Base-by-base conservation (phyloP, 2,797 vertebrate genomes). In the Synanceia verrucosa region DNA sequence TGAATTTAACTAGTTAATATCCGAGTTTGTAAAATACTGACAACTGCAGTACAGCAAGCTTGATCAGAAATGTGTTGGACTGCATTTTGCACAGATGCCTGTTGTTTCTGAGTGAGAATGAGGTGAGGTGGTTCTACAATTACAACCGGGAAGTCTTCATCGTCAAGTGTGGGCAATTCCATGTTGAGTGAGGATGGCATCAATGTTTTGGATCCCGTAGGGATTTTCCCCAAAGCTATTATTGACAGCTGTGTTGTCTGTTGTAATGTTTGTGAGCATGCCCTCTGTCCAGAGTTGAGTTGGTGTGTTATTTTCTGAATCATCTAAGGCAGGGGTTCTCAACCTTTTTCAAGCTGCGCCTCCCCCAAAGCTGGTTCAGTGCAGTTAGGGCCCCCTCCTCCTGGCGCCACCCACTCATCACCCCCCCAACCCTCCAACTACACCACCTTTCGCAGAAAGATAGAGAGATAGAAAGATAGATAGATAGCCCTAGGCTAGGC, bases 171-270 rank as follows among this genome's bases (percentile, higher is more conserved):
- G 16, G 70, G 56, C 31, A 76, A 65, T 81, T 39, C 64, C 78
- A 71, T 66, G 9, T 29, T 73, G 74, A 0, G 31, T 58, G 1
- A 75, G 66, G 9, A 75, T 8, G 5, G 53, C 69, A 9, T 83
- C 76, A 9, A 76, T 26, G 19, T 73, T 79, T 43, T 64, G 71
- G 9, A 18, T 4, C 0, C 62, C 71, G 63, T 68, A 75, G n/a
- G 53, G 59, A 66, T 73, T 61, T 57, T 76, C 73, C 9, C 72
- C 63, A 65, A 83, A 79, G 14, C 76, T 63, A 76, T 83, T 69
- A 64, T 69, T 79, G 60, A 76, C 4, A 13, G 76, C 68, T 50
- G 63, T 36, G 44, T 23, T 83, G 55, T 79, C 68, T 18, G 19
- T 55, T 53, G 18, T 70, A 16, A 78, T 70, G 18, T 68, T 70